A percentile compares a stretch with the other conserved stretches of the same genome.
These are phyloP conservation scores for Oscheius sp. DNA, from an alignment of 2,888 invertebrate species.

Conservation along the genomic window DNA sequence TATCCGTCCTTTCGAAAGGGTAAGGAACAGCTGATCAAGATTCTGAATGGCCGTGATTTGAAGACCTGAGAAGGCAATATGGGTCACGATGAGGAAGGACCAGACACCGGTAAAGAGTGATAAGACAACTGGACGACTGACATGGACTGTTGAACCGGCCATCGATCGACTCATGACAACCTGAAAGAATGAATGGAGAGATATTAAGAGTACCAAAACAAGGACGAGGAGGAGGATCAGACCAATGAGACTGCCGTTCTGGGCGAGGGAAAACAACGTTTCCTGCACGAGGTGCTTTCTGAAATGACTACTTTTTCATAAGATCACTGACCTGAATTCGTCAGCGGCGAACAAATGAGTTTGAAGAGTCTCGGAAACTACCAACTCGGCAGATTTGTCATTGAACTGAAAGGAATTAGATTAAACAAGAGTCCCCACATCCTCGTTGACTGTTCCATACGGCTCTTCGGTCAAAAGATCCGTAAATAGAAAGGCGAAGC, in stretches of 20 bases:
- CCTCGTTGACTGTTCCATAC: constrained; percentile 57
- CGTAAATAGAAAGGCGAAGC: constrained; percentile 62
- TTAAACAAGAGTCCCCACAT: constrained; percentile 35
- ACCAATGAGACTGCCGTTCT: constrained; percentile 66
- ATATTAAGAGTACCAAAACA: constrained; percentile 51
- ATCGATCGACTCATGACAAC: constrained; percentile 67
- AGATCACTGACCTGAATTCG: constrained; percentile 54
- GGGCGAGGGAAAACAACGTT: constrained; percentile 66
- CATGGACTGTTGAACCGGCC: constrained; percentile 65
- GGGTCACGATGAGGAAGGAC: constrained; percentile 65
- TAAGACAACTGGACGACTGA: constrained; percentile 60
- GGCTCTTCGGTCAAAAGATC: constrained; percentile 56
- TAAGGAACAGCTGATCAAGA: constrained; percentile 49
- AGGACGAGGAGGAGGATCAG: constrained; percentile 67
- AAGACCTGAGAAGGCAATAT: constrained; percentile 65
- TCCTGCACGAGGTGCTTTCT: constrained; percentile 66
- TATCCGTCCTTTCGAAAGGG: constrained; percentile 39
- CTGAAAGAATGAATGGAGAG: constrained; percentile 24
- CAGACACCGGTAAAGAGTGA: constrained; percentile 64
- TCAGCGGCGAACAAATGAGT: constrained; percentile 64
- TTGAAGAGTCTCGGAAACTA: constrained; percentile 67
- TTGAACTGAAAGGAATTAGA: constrained; percentile 37
- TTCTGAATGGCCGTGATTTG: constrained; percentile 56
- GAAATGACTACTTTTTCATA: too few species aligned
- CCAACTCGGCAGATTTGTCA: constrained; percentile 52